Conservation (phyloP, 2,113 vertebrate genomes). For the Litocranius walleri region DNA sequence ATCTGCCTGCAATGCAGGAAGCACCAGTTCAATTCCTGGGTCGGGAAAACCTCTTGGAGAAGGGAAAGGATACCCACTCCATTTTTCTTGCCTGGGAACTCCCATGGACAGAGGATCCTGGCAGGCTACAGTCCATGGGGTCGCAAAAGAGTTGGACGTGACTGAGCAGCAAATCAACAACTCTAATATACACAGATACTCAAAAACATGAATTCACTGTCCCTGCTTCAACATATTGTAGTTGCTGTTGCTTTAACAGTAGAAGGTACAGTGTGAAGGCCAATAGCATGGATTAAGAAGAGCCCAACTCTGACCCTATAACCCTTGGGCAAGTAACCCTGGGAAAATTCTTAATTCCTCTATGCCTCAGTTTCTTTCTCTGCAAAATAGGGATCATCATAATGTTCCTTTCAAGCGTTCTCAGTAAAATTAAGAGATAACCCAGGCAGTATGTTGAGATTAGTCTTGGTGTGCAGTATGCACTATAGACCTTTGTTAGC, state of each 20-base stretch:
- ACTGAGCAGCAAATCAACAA: not conserved
- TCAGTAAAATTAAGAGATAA: not conserved
- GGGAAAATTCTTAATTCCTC: not conserved
- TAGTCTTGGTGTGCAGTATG: not conserved
- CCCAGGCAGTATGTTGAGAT: not conserved
- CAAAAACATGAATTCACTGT: not conserved
- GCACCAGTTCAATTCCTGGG: not conserved
- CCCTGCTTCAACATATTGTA: not conserved
- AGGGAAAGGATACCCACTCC: not conserved
- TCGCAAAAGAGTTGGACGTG: not conserved
- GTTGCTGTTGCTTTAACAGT: not conserved
- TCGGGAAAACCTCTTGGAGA: not conserved
- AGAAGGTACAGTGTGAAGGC: not conserved
- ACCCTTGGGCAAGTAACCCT: not conserved
- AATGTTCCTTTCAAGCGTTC: not conserved
- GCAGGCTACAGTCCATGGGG: not conserved
- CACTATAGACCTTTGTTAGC: not conserved
- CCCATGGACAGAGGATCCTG: not conserved
- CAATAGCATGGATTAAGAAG: not conserved
- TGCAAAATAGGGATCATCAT: not conserved
- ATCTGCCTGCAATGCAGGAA: not conserved
- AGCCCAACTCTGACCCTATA: not conserved
- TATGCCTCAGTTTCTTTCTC: not conserved
- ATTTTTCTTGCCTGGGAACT: not conserved
- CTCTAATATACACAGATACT: not conserved